Base-by-base conservation (phyloP, 2,113 vertebrate species). In the Ibidorhyncha struthersii region DNA sequence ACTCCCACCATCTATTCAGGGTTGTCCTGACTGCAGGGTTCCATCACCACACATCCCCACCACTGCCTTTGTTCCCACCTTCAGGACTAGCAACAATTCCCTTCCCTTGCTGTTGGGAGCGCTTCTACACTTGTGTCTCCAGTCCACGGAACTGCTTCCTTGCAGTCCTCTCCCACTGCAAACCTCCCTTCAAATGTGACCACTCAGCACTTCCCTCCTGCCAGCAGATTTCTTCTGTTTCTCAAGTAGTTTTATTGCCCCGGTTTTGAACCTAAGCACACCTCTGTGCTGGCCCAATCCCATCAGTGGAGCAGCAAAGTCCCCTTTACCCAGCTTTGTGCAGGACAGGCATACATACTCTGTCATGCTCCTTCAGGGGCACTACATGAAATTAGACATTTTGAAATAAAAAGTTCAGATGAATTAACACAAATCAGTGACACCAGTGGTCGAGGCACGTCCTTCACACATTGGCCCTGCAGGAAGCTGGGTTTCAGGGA, bases 371-470 rank as follows among this genome's bases (percentile, higher is more conserved):
- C 61, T 70, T 53, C 55, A 32, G 25, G 29, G 65, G 15, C 4
- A 45, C 55, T 74, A 5, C 32, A 41, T 67, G 47, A 80, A 76
- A 83, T 14, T 2, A 26, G 18, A 3, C 8, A 29, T 26, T 91
- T 71, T 80, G n/a, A 83, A 90, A 73, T 49, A 45, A 56, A 62
- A 80, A 79, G 21, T 47, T 61, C 36, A 11, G 53, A 47, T 1
- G 7, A 61, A 72, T 14, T 41, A 82, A 23, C 8, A 11, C 26
- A 58, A 18, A 34, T 52, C 36, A 58, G 9, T 56, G 53, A 47
- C 38, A 36, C 14, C 53, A 27, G 34, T 7, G 22, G 26, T 40
- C 0, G 0, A 81, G 29, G 36, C 8, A 20, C 0, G 2, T 36
- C 30, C 59, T 79, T 84, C 63, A 43, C 13, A 17, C 18, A 10